These are phyloP conservation scores for Myotis pilosus DNA, from an alignment of 2,797 vertebrate species.

Conservation along the genomic window DNA sequence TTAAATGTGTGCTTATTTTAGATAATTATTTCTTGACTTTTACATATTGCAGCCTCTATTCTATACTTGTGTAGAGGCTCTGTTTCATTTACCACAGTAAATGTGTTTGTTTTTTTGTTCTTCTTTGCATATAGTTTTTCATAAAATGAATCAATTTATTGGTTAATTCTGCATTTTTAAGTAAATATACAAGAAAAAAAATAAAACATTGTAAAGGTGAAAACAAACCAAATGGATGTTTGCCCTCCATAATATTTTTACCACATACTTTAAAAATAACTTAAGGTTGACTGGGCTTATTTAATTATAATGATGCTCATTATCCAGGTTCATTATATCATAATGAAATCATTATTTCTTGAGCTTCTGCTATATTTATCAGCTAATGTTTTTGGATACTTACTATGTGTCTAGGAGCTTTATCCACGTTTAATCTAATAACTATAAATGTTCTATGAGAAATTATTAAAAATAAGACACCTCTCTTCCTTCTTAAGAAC, in stretches of 20 bases:
- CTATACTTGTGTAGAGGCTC: background rate
- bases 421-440: background rate
- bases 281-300: background rate
- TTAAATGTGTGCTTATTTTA: background rate
- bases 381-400: background rate
- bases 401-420: background rate
- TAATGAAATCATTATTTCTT: constrained; percentile 29
- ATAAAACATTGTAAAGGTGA: background rate
- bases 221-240: background rate
- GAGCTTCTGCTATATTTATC: background rate
- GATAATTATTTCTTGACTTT: background rate
- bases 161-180: background rate
- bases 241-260: background rate
- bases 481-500: background rate
- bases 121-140: background rate
- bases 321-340: background rate
- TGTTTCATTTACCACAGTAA: background rate
- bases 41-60: background rate
- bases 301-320: background rate
- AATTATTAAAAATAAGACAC: background rate
- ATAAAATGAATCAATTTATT: background rate
- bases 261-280: background rate
- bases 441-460: background rate
- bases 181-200: background rate
- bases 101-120: background rate